These are phyloP conservation scores for Seriola rivoliana DNA, from an alignment of 2,113 vertebrate genomes.

Conservation along the genomic window DNA sequence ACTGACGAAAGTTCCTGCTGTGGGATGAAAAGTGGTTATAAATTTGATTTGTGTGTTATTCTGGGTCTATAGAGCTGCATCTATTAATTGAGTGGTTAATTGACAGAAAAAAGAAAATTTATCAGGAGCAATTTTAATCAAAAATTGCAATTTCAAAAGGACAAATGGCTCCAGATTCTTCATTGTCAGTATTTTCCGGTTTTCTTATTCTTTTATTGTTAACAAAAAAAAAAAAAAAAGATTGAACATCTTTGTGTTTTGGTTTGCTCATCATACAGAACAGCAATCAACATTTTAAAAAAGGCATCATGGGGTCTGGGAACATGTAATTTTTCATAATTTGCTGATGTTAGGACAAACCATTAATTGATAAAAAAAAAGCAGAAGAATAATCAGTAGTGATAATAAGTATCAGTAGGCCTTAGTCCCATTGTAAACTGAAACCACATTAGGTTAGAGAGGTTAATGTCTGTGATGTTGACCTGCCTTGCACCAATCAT, in stretches of 20 bases:
- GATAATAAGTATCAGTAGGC: neutral
- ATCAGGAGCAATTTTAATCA: neutral
- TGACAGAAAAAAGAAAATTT: neutral
- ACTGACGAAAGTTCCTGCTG: neutral
- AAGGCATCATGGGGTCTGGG: neutral
- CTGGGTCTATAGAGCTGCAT: neutral
- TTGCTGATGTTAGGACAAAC: neutral
- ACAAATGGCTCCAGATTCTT: neutral
- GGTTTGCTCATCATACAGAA: neutral
- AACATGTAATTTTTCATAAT: no score
- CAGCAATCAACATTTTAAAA: neutral
- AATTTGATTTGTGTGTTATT: neutral
- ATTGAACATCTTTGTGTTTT: neutral
- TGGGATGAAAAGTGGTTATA: neutral
- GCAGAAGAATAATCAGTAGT: neutral
- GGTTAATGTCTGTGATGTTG: neutral
- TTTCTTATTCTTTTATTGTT: neutral
- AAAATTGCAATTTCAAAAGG: neutral
- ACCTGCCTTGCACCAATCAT: constrained; percentile 20
- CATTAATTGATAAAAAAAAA: no score
- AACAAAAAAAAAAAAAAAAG: neutral
- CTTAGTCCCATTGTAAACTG: neutral
- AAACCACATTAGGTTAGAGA: neutral
- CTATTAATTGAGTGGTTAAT: neutral
- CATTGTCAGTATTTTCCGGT: neutral